phyloP scores from a whole-genome alignment of 1,140 invertebrate species.

The Spodoptera frugiperda region DNA sequence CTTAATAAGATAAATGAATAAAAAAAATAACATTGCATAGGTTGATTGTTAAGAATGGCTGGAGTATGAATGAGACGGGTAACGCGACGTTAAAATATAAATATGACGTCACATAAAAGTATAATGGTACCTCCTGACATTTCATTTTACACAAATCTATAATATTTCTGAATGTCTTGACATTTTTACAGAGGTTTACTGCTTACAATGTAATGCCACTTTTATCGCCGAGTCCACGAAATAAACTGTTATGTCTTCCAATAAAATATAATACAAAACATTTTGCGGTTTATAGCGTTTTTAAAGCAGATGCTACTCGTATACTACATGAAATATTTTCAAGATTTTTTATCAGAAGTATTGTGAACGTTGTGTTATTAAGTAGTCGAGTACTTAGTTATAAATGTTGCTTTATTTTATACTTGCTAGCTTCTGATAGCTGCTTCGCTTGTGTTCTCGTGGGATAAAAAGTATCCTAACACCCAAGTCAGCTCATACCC shows the following conservation, averaged over 20 bases:
- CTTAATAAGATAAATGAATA: too few species aligned
- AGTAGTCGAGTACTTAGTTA: too few species aligned
- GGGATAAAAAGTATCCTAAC: too few species aligned
- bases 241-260: conserved; percentile 6
- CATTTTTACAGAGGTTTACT: not conserved
- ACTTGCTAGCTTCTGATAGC: too few species aligned
- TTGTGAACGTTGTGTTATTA: too few species aligned
- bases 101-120: not conserved
- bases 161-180: not conserved
- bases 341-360: not conserved
- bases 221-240: conserved; percentile 6
- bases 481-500: too few species aligned
- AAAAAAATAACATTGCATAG: too few species aligned
- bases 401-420: too few species aligned
- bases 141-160: not conserved
- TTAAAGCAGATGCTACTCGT: not conserved
- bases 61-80: too few species aligned
- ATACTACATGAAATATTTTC: not conserved
- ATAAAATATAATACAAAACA: conserved; percentile 9
- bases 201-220: not conserved
- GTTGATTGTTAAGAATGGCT: too few species aligned
- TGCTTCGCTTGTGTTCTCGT: too few species aligned
- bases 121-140: not conserved
- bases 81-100: not conserved
- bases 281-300: not conserved